phyloP scores from a whole-genome alignment of 2,888 invertebrate genomes.

The Gymnosoma rotundatum region DNA sequence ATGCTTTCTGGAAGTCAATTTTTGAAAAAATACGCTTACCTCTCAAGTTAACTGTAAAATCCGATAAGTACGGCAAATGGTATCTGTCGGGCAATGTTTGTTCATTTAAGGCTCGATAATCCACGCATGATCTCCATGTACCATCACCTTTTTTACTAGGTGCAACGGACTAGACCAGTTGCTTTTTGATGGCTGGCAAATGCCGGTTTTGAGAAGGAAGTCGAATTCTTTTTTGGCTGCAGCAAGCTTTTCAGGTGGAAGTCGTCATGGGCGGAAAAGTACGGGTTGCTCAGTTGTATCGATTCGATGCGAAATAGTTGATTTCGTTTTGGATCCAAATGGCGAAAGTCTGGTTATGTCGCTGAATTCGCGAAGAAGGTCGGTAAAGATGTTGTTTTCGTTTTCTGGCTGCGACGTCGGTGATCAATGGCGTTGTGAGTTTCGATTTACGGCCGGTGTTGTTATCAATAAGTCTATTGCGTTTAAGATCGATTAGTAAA shows the following conservation, averaged over 20 bases:
- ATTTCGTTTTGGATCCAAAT: constrained; percentile 31
- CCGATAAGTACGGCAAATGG: constrained; percentile 23
- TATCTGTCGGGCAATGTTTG: constrained; percentile 16
- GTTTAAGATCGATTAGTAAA: constrained; percentile 20
- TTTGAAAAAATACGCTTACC: constrained; percentile 6
- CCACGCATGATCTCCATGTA: constrained; percentile 52
- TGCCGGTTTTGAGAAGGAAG: constrained; percentile 36
- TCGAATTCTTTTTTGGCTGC: constrained; percentile 47
- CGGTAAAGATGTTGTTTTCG: background rate
- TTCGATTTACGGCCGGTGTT: background rate
- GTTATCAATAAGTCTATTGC: no score
- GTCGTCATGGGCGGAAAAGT: constrained; percentile 33
- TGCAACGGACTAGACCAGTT: constrained; percentile 52
- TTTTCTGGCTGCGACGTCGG: background rate
- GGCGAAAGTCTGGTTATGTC: constrained; percentile 41
- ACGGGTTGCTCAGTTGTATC: constrained; percentile 36
- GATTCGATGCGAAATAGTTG: constrained; percentile 30
- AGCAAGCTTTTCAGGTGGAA: constrained; percentile 21
- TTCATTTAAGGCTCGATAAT: constrained; percentile 3
- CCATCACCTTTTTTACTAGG: constrained; percentile 39
- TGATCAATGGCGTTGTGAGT: constrained; percentile 1
- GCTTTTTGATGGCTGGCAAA: constrained; percentile 51
- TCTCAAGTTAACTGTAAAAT: constrained; percentile 19
- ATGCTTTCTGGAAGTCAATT: background rate
- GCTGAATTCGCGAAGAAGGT: background rate